Evolutionary conservation across 2,113 vertebrate genomes (phyloP).

Genomic region (Morphnarchus princeps): DNA sequence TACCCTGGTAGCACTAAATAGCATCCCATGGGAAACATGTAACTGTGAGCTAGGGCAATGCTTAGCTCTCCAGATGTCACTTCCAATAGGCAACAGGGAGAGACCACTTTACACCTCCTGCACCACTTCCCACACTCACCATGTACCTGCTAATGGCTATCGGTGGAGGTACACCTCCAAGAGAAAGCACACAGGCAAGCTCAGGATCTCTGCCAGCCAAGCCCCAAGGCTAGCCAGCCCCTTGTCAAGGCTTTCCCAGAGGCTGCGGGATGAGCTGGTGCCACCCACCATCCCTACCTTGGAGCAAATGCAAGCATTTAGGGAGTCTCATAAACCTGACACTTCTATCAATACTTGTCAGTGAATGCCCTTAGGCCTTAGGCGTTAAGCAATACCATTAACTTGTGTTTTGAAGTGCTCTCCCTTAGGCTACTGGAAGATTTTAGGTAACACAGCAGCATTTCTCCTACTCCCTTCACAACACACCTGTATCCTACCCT

Average conservation of each 20-base stretch:
- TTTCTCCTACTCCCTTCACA: background rate
- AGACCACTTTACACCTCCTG: background rate
- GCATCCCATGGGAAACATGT: background rate
- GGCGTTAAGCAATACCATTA: background rate
- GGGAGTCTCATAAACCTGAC: background rate
- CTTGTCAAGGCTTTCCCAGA: background rate
- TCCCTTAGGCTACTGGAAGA: background rate
- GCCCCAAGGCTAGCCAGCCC: background rate
- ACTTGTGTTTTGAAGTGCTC: background rate
- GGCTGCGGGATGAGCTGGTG: background rate
- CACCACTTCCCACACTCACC: background rate
- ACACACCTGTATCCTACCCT: background rate
- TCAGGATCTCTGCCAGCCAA: background rate
- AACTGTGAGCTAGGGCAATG: background rate
- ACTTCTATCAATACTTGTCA: background rate
- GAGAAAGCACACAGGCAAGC: background rate
- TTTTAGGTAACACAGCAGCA: background rate
- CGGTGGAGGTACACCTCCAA: background rate
- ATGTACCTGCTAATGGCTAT: background rate
- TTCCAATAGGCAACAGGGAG: background rate
- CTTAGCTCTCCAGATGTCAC: background rate
- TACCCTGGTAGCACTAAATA: background rate
- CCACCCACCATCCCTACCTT: background rate
- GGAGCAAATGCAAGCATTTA: background rate
- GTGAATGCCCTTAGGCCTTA: background rate